Evolutionary conservation across 2,888 invertebrate genomes (phyloP).

Genomic region (Enchytraeus crypticus): DNA sequence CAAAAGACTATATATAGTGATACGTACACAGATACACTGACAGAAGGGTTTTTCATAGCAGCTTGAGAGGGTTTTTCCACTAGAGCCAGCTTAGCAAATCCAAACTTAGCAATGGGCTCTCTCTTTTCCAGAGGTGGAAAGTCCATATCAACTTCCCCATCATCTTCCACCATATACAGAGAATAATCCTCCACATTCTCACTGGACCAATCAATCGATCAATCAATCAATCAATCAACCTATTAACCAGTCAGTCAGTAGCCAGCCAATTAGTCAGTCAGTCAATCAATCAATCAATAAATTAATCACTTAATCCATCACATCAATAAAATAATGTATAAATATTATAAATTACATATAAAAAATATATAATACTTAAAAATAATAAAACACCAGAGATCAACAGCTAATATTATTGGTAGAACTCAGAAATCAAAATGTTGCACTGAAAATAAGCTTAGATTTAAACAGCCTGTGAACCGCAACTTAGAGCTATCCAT

Average conservation of each 20-base stretch:
- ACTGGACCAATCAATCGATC: no score
- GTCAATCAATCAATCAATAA: no score
- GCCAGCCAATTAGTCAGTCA: no score
- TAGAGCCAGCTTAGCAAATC: constrained; percentile 77
- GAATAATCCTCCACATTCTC: constrained; percentile 66
- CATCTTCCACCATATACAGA: constrained; percentile 87
- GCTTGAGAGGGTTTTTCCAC: constrained; percentile 58
- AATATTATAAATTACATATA: not conserved
- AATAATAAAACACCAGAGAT: no score
- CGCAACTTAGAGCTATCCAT: no score
- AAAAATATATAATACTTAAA: no score
- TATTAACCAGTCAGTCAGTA: no score
- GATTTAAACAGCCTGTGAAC: no score
- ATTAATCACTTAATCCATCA: no score
- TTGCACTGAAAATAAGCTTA: no score
- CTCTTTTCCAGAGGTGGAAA: constrained; percentile 80
- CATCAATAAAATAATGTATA: not conserved
- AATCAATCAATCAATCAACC: no score
- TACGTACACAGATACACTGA: not conserved
- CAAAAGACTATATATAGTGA: not conserved
- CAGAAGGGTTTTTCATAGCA: not conserved
- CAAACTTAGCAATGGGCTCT: constrained; percentile 85
- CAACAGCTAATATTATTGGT: not conserved
- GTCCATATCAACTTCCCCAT: constrained; percentile 85
- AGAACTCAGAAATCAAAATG: not conserved